Conservation (phyloP, 2,888 invertebrate species). For the Drosophila merina region DNA sequence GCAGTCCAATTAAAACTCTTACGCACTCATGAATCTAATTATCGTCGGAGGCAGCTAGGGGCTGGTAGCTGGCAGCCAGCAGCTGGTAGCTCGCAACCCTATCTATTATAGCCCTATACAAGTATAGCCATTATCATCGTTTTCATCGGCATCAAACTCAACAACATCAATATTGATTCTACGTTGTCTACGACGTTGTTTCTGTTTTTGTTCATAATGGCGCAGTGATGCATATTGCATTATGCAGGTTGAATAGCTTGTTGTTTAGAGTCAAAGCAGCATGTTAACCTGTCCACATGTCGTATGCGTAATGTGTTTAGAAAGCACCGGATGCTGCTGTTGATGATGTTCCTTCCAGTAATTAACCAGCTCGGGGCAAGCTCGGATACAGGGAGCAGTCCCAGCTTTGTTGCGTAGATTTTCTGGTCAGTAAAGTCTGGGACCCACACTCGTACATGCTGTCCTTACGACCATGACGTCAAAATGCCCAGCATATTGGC, state of each 20-base stretch:
- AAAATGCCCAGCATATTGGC: constrained; percentile 26
- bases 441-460: not conserved
- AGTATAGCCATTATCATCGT: constrained; percentile 5
- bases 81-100: too few species aligned
- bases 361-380: constrained; percentile 44
- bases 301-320: constrained; percentile 51
- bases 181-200: constrained; percentile 20
- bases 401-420: constrained; percentile 15
- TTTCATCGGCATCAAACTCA: constrained; percentile 11
- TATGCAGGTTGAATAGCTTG: constrained; percentile 35
- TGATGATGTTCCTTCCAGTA: constrained; percentile 45
- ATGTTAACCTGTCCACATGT: constrained; percentile 31
- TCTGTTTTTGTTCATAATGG: constrained; percentile 24
- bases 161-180: constrained; percentile 23
- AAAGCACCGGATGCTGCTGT: constrained; percentile 2
- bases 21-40: constrained; percentile 63
- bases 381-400: constrained; percentile 5
- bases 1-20: constrained; percentile 66
- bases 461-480: constrained; percentile 51
- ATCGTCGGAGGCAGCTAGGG: constrained; percentile 18
- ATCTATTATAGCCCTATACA: too few species aligned
- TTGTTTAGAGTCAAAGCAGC: constrained; percentile 24
- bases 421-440: constrained; percentile 42
- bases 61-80: constrained; percentile 1
- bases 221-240: constrained; percentile 60